A percentile compares a stretch with the other conserved stretches of the same genome.
Conservation (phyloP, 92 coral and sea anemone genomes). For the Palythoa grandiflora region DNA sequence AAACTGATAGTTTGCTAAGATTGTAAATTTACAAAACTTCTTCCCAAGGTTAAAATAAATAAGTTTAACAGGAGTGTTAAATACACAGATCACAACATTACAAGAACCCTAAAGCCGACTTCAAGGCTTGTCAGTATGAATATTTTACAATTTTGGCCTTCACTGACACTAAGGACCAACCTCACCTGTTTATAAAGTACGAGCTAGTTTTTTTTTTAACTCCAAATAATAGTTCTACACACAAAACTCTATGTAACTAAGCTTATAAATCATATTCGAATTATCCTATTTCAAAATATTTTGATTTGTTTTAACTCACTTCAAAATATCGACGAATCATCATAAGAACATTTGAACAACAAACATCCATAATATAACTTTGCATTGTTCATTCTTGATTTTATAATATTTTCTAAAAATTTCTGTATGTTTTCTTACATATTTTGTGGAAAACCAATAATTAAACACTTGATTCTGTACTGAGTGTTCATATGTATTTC, state of each 20-base stretch:
- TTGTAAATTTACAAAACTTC: conserved; percentile 95
- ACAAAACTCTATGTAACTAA: conserved; percentile 50
- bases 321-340: conserved; percentile 91
- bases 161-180: neutral
- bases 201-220: conserved; percentile 11
- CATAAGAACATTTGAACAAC: conserved; percentile 40
- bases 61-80: conserved; percentile 85
- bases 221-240: conserved; percentile 31
- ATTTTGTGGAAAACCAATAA: conserved; percentile 31
- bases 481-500: conserved; percentile 27
- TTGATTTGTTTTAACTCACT: conserved; percentile 84
- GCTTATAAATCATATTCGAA: conserved; percentile 70
- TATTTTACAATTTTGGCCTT: conserved; percentile 33
- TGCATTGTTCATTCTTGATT: conserved; percentile 50
- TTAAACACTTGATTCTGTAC: conserved; percentile 20
- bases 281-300: conserved; percentile 95
- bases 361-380: conserved; percentile 42
- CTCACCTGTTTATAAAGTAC: neutral
- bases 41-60: conserved; percentile 91
- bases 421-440: conserved; percentile 30
- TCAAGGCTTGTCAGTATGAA: neutral
- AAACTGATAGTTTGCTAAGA: conserved; percentile 90
- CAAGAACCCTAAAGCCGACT: conserved; percentile 29
- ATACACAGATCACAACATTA: conserved; percentile 74
- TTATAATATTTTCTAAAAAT: conserved; percentile 43